Evolutionary conservation across 2,888 invertebrate species (phyloP), one percentile per base, ranked within the genome.

Genomic region (Zaprionus obscuricornis): DNA sequence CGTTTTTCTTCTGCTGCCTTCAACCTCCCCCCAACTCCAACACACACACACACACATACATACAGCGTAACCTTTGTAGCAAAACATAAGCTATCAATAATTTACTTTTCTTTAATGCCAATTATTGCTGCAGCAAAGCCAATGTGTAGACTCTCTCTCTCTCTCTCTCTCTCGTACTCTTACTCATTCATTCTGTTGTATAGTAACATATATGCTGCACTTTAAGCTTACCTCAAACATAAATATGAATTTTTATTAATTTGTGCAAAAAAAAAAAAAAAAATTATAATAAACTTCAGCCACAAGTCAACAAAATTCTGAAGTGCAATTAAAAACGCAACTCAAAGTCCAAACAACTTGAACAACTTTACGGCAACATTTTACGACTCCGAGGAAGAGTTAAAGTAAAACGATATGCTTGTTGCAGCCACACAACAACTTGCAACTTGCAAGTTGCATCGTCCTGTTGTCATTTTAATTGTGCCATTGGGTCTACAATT

Each of bases 211-310:
- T 83, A 47, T 83, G 76, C 60, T 26, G 24, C 16, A 33, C 50
- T 55, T 27, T 67, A 64, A 75, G 69, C 66, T 43, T 16, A 17
- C 36, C 45, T 33, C 16, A 51, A 43, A 50, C 74, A 37, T 77
- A 85, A 79, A 82, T 72, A 66, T 74, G 68, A 62, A 66, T 67
- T 69, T 85, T 82, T 69, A 66, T 85, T 78, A 79, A 85, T 82
- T 69, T 60, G 66, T 45, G 57, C 29, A 17, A 7, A 52, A 47
- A 13, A 24, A 71, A 17, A 7, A 52, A 47, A 13, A 24, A 71
- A 69, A 31, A 56, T 71, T 26, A 37, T 3, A 37, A 37, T 40
- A 31, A 51, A 55, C 50, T 36, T 39, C 18, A 8, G 22, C 14
- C 22, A 52, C 67, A 72, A 72, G n/a, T n/a, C n/a, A n/a, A n/a